Conservation (phyloP, 2,113 vertebrate genomes). For the Pomatostomus ruficeps region DNA sequence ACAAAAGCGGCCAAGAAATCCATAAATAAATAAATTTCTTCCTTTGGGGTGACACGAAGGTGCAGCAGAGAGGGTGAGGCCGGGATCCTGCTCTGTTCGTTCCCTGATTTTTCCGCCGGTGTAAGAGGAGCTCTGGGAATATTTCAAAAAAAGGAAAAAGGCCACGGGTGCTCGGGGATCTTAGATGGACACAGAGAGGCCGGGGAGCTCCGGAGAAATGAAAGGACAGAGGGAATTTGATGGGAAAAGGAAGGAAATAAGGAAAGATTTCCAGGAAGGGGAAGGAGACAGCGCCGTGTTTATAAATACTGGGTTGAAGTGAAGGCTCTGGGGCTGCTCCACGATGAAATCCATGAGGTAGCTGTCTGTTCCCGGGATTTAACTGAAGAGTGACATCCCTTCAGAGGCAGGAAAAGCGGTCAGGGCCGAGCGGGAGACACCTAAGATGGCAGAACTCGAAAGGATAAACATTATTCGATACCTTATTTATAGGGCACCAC, state of each 20-base stretch:
- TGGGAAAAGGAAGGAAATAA: neutral
- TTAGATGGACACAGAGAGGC: neutral
- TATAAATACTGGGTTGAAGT: neutral
- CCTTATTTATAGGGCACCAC: constrained; percentile 31
- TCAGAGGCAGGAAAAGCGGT: constrained; percentile 14
- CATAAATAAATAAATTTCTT: no score
- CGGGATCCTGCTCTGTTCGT: neutral
- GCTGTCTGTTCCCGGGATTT: neutral
- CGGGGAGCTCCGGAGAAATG: neutral
- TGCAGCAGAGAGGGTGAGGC: neutral
- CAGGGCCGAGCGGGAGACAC: neutral
- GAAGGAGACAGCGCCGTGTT: neutral
- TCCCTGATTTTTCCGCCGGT: neutral
- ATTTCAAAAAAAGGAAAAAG: neutral
- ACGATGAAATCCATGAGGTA: neutral
- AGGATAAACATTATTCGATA: constrained; percentile 51
- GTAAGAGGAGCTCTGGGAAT: neutral
- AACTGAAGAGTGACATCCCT: constrained; percentile 16
- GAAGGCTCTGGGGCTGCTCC: neutral
- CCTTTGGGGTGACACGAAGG: neutral
- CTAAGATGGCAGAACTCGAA: constrained; percentile 22
- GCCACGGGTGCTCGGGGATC: rapidly evolving
- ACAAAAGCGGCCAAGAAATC: neutral
- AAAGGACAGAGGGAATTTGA: neutral
- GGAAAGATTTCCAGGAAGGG: neutral